A percentile compares a stretch with the other conserved stretches of the same genome.
Evolutionary conservation across 2,797 vertebrate genomes (phyloP).

Genomic region (Pipistrellus pipistrellus): DNA sequence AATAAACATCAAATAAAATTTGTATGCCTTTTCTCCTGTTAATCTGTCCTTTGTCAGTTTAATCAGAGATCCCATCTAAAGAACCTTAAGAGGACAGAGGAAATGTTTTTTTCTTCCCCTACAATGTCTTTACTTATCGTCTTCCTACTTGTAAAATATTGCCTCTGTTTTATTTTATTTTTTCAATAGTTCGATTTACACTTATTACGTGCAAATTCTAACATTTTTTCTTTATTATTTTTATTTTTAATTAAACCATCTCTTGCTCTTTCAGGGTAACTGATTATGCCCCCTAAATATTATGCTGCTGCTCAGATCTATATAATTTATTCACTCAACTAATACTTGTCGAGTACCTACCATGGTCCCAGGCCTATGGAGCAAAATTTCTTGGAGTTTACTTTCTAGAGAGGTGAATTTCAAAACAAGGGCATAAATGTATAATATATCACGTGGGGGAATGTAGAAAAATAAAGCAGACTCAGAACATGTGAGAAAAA

Average conservation of each 20-base stretch:
- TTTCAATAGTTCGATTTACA: too few species aligned
- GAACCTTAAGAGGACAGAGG: not conserved
- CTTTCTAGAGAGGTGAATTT: not conserved
- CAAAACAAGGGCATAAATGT: not conserved
- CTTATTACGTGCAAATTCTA: too few species aligned
- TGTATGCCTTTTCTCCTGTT: not conserved
- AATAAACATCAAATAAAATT: not conserved
- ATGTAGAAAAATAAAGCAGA: constrained; percentile 4
- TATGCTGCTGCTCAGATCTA: not conserved
- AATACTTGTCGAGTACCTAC: not conserved
- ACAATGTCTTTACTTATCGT: not conserved
- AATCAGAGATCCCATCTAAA: not conserved
- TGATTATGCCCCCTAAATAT: not conserved
- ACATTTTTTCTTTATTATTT: too few species aligned
- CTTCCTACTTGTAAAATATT: not conserved
- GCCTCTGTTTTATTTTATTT: not conserved
- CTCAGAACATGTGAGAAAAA: not conserved
- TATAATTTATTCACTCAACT: not conserved
- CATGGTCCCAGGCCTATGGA: not conserved
- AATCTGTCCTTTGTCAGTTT: not conserved
- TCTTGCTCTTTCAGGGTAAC: not conserved
- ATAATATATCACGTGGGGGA: not conserved
- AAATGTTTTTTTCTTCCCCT: not conserved
- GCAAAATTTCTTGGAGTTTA: not conserved
- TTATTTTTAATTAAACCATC: not conserved